Evolutionary conservation across 2,113 vertebrate species (phyloP).

Genomic region (Neodon shergylaensis): DNA sequence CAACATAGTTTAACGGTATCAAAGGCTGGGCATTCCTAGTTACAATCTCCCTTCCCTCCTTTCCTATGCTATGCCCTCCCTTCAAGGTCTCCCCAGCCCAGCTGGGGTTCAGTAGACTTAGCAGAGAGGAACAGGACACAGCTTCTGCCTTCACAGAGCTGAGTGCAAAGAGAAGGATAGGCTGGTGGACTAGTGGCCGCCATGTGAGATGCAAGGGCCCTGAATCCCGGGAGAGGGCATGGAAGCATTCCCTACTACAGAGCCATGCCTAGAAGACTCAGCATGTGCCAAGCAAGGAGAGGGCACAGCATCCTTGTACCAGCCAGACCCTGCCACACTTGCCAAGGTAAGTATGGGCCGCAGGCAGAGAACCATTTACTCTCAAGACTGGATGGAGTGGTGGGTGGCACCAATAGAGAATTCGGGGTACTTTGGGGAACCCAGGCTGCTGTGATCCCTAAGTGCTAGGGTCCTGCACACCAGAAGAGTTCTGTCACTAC

Average conservation of each 20-base stretch:
- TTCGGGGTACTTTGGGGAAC: not conserved
- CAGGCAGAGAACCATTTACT: not conserved
- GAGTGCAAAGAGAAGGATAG: not conserved
- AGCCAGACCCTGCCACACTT: not conserved
- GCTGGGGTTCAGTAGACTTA: accelerated
- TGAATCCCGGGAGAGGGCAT: accelerated
- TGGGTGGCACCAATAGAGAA: accelerated
- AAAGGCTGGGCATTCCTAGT: not conserved
- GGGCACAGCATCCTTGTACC: accelerated
- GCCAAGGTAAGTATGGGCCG: too few relatives aligned
- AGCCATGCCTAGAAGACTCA: not conserved
- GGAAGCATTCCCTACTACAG: accelerated
- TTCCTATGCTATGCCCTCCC: not conserved
- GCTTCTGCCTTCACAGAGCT: not conserved
- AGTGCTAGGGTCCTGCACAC: accelerated
- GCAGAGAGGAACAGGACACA: accelerated
- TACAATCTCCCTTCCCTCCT: not conserved
- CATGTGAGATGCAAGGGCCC: accelerated
- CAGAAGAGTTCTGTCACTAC: not conserved
- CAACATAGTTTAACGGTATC: not conserved
- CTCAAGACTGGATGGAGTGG: not conserved
- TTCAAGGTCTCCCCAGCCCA: too few relatives aligned
- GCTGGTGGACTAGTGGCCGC: too few relatives aligned
- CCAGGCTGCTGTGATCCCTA: not conserved
- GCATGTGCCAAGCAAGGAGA: not conserved